These are phyloP conservation scores for Bos indicus DNA, from an alignment of 2,113 vertebrate species.

Conservation along the genomic window DNA sequence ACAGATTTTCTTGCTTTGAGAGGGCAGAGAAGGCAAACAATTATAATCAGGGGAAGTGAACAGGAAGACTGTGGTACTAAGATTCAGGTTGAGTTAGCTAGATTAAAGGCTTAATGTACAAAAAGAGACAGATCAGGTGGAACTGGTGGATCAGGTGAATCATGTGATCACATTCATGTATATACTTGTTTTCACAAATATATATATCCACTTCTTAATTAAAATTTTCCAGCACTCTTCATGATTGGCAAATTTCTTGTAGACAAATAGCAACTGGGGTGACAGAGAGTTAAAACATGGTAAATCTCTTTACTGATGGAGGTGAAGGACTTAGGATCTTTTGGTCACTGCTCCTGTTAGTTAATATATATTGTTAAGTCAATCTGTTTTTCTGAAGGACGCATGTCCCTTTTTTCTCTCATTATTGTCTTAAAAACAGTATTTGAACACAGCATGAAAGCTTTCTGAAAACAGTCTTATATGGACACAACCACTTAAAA, in stretches of 20 bases:
- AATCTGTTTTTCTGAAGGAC: not conserved
- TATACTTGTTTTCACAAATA: not conserved
- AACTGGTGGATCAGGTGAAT: not conserved
- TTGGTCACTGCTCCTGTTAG: not conserved
- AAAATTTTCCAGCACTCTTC: not conserved
- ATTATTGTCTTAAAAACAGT: not conserved
- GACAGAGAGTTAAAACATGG: not conserved
- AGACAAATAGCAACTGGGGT: not conserved
- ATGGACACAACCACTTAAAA: not conserved
- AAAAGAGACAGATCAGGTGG: not conserved
- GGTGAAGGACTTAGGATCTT: not conserved
- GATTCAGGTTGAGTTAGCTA: not conserved
- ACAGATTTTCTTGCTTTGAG: conserved; percentile 11
- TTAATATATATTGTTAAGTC: not conserved
- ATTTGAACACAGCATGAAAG: not conserved
- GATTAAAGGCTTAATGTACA: not conserved
- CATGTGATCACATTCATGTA: fast-evolving
- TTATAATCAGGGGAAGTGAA: not conserved
- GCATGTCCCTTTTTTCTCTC: not conserved
- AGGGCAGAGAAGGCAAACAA: not conserved
- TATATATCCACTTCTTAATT: not conserved
- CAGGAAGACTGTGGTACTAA: not conserved
- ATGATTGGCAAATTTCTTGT: not conserved
- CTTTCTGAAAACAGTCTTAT: not conserved
- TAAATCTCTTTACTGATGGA: not conserved